Conservation (phyloP, 2,888 invertebrate species). For the Melikaiella ostensackeni region DNA sequence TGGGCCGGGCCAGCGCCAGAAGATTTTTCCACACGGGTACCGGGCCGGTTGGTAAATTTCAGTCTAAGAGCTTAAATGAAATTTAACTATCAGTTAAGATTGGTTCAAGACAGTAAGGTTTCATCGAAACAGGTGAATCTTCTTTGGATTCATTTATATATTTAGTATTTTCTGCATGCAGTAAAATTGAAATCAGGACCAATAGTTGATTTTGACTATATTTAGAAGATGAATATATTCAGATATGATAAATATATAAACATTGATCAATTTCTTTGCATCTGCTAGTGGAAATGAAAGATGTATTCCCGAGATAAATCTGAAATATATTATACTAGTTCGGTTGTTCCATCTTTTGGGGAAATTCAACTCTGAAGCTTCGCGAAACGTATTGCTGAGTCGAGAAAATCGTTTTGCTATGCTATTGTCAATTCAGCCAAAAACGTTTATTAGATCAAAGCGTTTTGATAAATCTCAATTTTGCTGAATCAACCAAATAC, state of each 20-base stretch:
- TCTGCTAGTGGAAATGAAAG: constrained; percentile 18
- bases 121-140: too few relatives aligned
- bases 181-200: background rate
- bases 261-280: constrained; percentile 3
- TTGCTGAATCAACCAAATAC: background rate
- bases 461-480: background rate
- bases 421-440: constrained; percentile 26
- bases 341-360: constrained; percentile 30
- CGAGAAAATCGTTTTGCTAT: constrained; percentile 27
- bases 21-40: too few relatives aligned
- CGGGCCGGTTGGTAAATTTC: too few relatives aligned
- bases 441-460: constrained; percentile 27
- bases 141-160: too few relatives aligned
- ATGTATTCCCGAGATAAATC: constrained; percentile 13
- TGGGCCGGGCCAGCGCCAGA: too few relatives aligned
- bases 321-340: constrained; percentile 31
- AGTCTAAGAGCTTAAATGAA: background rate
- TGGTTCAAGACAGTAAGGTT: too few relatives aligned
- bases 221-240: background rate
- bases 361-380: constrained; percentile 15
- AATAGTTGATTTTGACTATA: too few relatives aligned
- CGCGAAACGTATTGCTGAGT: constrained; percentile 29
- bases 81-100: background rate
- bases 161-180: background rate
- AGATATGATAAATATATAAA: background rate